Base-by-base conservation (phyloP, 2,797 vertebrate species). In the Typhlichthys eigenmanni region DNA sequence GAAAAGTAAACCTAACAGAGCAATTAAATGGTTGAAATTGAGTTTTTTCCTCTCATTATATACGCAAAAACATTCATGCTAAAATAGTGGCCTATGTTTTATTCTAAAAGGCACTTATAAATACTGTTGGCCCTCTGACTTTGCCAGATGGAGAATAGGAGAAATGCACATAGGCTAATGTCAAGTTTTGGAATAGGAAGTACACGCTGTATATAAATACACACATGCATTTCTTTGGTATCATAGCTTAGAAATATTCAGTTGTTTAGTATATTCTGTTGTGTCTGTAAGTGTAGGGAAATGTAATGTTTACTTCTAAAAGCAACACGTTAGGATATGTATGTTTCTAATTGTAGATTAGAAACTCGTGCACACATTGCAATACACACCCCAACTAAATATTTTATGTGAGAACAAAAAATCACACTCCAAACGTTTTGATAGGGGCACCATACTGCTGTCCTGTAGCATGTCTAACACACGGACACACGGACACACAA, bases 211-310 rank as follows among this genome's bases (percentile, higher is more conserved):
- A 67, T 65, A 66, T 69, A 77, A 62, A 65, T 83, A 78, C 81
- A 86, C 73, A 85, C 62, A 75, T 86, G 84, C 83, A 80, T 84
- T 74, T 88, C 79, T 84, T 85, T 84, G 76, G 84, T 55, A 68
- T 81, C 67, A 76, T 68, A 54, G 13, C 70, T 59, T 67, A 55
- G 47, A 71, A 78, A 62, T 16, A 50, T 76, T 60, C 78, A 75
- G 63, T 60, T 85, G 60, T 78, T 19, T 43, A 43, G 38, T 43
- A 43, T 43, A 43, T 43, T 43, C 38, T 43, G 38, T 43, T 43
- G 7, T 43, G 7, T 19, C 16, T 52, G 16, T 19, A 52, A 52
- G 1, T 16, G 16, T 52, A 19, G 9, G 50, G 9, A 4, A 29
- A 29, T 9, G 8, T 52, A 52, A 52, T 16, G 50, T 17, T 19